Evolutionary conservation across 2,113 vertebrate genomes (phyloP), one percentile per base, ranked within the genome.

Genomic region (Oncorhynchus kisutch): DNA sequence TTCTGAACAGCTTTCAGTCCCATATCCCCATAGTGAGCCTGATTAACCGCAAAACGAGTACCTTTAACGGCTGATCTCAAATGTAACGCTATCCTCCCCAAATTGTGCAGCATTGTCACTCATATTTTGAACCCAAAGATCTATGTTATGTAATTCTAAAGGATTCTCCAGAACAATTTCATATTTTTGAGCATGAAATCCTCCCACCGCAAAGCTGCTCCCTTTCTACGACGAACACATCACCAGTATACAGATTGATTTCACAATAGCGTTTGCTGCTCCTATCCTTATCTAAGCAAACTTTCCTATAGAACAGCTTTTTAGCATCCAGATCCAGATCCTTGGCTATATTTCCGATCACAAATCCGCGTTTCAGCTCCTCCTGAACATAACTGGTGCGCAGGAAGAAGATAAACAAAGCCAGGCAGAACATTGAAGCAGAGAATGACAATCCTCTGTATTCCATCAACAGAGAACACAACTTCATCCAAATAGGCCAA

Each of bases 91-190:
- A 8, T 67, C 62, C 7, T 76, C 79, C 0, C 16, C 13, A 73
- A 86, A 87, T n/a, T 20, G 29, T 1, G 85, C 85, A 1, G 75
- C 20, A 2, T 94, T 93, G 64, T 94, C 92, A 79, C 93, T 94
- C 45, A 94, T 71, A 79, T 94, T 92, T 9, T 80, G 57, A 72
- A 94, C 88, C 81, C 91, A 85, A 1, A 93, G 0, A 0, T 65
- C 3, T 3, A 78, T 62, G 4, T 73, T 69, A 16, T 85, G 84
- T 5, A 92, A 82, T 76, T 93, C 93, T 69, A 90, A 81, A 9
- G 87, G 84, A 48, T 90, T 49, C 48, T 49, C 48, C 8, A 49
- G 48, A 49, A 49, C 48, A 1, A 13, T 49, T 13, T 49, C 48
- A 48, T 91, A 87, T 45, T 84, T 87, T 79, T 92, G 71, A 11